Evolutionary conservation across 2,113 vertebrate species (phyloP).

Genomic region (Campylomormyrus tamandua): DNA sequence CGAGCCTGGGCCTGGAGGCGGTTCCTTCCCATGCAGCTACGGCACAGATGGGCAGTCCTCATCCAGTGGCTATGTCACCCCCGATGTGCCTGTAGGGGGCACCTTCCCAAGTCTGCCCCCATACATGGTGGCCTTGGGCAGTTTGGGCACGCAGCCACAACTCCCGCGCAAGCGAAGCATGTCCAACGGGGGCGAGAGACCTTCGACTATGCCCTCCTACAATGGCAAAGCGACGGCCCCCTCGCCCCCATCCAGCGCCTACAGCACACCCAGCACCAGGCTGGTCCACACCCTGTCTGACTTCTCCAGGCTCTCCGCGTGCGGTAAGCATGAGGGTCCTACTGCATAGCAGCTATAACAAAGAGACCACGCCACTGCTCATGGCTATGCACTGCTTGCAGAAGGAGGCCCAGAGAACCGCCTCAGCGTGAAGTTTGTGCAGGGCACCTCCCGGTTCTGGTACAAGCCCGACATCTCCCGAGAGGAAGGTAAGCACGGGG

Average conservation of each 20-base stretch:
- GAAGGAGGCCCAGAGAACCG: slow-evolving; percentile 84
- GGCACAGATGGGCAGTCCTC: slow-evolving; percentile 69
- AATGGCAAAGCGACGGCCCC: slow-evolving; percentile 72
- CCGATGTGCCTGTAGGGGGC: slow-evolving; percentile 85
- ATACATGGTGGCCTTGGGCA: slow-evolving; percentile 80
- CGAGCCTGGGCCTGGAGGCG: slow-evolving; percentile 20
- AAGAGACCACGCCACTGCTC: background rate
- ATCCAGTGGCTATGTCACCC: slow-evolving; percentile 79
- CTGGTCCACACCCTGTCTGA: slow-evolving; percentile 89
- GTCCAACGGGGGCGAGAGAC: slow-evolving; percentile 74
- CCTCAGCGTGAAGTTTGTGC: slow-evolving; percentile 93
- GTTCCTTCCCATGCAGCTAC: slow-evolving; percentile 73
- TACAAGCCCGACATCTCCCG: slow-evolving; percentile 96
- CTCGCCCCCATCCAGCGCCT: slow-evolving; percentile 68
- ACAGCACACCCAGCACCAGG: slow-evolving; percentile 54
- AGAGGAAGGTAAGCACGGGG: slow-evolving; percentile 76
- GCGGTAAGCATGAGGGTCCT: slow-evolving; percentile 58
- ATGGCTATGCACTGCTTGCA: slow-evolving; percentile 40
- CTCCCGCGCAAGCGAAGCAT: slow-evolving; percentile 88
- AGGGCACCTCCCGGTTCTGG: slow-evolving; percentile 98
- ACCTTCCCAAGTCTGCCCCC: slow-evolving; percentile 85
- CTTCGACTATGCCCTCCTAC: slow-evolving; percentile 73
- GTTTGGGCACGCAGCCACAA: slow-evolving; percentile 63
- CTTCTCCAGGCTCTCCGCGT: slow-evolving; percentile 89
- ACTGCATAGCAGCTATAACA: background rate